Conservation (phyloP, 2,113 vertebrate species). For the Phaethornis superciliosus region DNA sequence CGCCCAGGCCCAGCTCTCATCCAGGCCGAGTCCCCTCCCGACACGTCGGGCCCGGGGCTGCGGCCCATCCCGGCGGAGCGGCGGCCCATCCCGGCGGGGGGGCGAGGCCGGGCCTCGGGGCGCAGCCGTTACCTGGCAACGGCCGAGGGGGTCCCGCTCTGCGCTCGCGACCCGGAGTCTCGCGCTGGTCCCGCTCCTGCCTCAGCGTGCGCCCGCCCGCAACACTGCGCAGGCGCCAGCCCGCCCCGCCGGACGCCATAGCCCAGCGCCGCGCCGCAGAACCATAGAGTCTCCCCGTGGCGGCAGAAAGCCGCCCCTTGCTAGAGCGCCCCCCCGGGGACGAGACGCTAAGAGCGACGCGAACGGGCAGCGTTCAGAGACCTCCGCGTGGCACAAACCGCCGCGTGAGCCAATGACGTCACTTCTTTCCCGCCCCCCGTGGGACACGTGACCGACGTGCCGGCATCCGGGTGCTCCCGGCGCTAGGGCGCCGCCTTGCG, state of each 20-base stretch:
- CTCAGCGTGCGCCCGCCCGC: slow-evolving; percentile 30
- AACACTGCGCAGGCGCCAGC: neutral
- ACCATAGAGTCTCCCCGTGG: slow-evolving; percentile 42
- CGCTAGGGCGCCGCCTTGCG: neutral
- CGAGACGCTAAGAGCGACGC: too few species aligned
- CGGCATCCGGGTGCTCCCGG: neutral
- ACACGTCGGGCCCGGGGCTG: too few species aligned
- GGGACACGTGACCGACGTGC: neutral
- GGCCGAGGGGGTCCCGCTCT: neutral
- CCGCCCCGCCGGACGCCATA: neutral
- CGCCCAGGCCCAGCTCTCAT: neutral
- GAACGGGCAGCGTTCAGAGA: accelerated
- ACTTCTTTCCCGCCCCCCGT: neutral
- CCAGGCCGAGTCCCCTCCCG: neutral
- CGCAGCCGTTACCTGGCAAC: neutral
- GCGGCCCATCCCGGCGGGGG: too few species aligned
- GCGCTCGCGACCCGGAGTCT: neutral
- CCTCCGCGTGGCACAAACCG: neutral
- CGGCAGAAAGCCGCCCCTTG: neutral
- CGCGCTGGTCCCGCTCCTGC: neutral
- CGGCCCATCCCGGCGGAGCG: too few species aligned
- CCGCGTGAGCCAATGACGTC: neutral
- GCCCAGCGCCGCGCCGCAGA: neutral
- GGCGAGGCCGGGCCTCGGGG: neutral
- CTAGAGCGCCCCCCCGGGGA: neutral